Conservation (phyloP, 2,888 invertebrate genomes). For the Heteropelma amictum region DNA sequence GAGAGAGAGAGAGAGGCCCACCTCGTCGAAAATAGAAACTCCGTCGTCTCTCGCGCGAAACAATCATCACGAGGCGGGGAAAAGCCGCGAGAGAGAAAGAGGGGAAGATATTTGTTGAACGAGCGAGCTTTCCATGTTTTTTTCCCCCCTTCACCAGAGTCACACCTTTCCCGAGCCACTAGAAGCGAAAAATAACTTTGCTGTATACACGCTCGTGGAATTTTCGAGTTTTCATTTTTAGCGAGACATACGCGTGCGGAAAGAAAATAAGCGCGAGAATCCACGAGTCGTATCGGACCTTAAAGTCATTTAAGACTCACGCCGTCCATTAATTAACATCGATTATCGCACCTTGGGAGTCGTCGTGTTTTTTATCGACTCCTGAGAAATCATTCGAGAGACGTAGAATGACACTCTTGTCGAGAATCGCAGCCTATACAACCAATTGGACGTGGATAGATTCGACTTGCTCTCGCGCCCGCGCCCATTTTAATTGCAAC, state of each 20-base stretch:
- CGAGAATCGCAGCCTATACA: too few species aligned
- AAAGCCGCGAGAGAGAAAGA: neutral
- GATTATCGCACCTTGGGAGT: too few species aligned
- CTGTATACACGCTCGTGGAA: conserved; percentile 58
- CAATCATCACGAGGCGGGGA: conserved; percentile 38
- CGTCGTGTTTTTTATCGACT: too few species aligned
- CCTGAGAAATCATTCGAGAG: too few species aligned
- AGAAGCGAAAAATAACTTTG: conserved; percentile 61
- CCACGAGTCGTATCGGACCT: neutral
- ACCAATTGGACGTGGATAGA: too few species aligned
- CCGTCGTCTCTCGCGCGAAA: conserved; percentile 31
- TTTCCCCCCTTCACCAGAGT: neutral
- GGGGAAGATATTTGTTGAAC: conserved; percentile 6
- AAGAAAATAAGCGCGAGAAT: conserved; percentile 3
- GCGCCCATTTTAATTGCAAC: conserved; percentile 56
- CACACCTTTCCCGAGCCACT: conserved; percentile 27
- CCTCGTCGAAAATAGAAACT: conserved; percentile 48
- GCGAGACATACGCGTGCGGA: conserved; percentile 12
- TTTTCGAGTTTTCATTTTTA: conserved; percentile 63
- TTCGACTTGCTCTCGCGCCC: conserved; percentile 43
- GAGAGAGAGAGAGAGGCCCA: neutral
- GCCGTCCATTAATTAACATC: neutral
- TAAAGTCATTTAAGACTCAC: neutral
- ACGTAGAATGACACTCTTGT: too few species aligned
- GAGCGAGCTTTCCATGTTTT: neutral